A percentile compares a stretch with the other conserved stretches of the same genome.
Conservation (phyloP, 2,797 vertebrate species). For the Sebastes vulpes region DNA sequence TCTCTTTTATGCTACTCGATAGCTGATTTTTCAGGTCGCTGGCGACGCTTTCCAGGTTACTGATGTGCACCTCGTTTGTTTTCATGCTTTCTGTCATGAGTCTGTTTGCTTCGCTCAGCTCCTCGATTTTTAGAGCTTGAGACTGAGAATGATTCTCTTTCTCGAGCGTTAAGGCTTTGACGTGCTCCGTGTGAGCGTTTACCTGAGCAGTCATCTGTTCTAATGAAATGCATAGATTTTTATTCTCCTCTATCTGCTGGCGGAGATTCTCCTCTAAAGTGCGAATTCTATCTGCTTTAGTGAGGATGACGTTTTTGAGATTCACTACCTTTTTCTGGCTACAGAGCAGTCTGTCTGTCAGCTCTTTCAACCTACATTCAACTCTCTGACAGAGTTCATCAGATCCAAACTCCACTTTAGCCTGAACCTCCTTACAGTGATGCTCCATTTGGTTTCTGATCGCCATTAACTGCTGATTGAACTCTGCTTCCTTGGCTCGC, state of each 20-base stretch:
- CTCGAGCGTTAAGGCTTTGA: conserved; percentile 89
- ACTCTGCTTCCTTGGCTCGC: conserved; percentile 82
- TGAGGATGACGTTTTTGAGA: conserved; percentile 84
- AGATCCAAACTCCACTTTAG: conserved; percentile 82
- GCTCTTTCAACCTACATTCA: conserved; percentile 74
- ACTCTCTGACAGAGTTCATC: conserved; percentile 85
- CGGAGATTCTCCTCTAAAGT: conserved; percentile 89
- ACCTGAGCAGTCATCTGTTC: conserved; percentile 87
- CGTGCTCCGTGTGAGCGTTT: conserved; percentile 87
- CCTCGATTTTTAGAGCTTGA: conserved; percentile 88
- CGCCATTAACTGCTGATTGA: conserved; percentile 75
- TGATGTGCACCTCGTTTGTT: conserved; percentile 85
- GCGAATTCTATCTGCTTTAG: conserved; percentile 81
- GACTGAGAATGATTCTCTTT: conserved; percentile 87
- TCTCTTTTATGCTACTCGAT: conserved; percentile 85
- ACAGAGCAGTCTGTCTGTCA: conserved; percentile 82
- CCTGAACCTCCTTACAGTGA: conserved; percentile 83
- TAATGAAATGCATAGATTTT: conserved; percentile 85
- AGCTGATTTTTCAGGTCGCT: conserved; percentile 89
- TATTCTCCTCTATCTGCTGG: conserved; percentile 84
- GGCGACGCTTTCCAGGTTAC: conserved; percentile 83
- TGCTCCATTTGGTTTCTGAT: conserved; percentile 81
- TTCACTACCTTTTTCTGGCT: conserved; percentile 81
- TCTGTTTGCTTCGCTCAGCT: conserved; percentile 88
- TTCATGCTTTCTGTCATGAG: conserved; percentile 86